phyloP scores from a whole-genome alignment of 2,888 invertebrate genomes.

The Lingula anatina region DNA sequence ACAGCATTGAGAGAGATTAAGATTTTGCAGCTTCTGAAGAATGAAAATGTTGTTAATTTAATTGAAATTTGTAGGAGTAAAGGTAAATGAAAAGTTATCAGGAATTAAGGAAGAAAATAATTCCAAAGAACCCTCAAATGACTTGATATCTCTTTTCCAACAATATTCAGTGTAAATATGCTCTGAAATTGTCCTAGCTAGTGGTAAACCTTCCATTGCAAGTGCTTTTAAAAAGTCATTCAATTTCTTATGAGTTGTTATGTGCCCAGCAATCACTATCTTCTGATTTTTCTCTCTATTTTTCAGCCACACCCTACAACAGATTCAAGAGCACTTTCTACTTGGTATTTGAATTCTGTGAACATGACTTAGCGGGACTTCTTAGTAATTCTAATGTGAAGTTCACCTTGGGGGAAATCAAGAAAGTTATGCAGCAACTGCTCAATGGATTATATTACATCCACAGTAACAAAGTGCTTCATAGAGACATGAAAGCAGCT shows the following conservation, averaged over 20 bases:
- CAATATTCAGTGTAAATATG: no score
- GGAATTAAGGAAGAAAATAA: no score
- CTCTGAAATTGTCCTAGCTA: no score
- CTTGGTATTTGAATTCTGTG: slow-evolving; percentile 96
- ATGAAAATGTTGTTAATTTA: slow-evolving; percentile 94
- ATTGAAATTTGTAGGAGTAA: slow-evolving; percentile 95
- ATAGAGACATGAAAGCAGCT: slow-evolving; percentile 93
- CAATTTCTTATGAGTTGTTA: neutral
- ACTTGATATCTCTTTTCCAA: no score
- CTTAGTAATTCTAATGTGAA: slow-evolving; percentile 92
- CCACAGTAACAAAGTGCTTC: slow-evolving; percentile 72
- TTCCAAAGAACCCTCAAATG: no score
- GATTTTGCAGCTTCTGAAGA: slow-evolving; percentile 87
- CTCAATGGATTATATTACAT: slow-evolving; percentile 90
- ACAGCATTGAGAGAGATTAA: slow-evolving; percentile 95
- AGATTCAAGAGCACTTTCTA: slow-evolving; percentile 84
- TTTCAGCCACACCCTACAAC: slow-evolving; percentile 62
- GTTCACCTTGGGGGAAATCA: slow-evolving; percentile 93
- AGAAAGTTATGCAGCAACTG: slow-evolving; percentile 67
- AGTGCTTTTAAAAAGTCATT: no score
- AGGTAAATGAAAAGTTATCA: slow-evolving; percentile 63
- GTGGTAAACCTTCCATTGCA: no score
- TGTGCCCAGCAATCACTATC: neutral
- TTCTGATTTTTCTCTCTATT: slow-evolving; percentile 1
- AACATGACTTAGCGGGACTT: slow-evolving; percentile 95